phyloP scores from a whole-genome alignment of 2,888 invertebrate genomes.

The Elegia similella region DNA sequence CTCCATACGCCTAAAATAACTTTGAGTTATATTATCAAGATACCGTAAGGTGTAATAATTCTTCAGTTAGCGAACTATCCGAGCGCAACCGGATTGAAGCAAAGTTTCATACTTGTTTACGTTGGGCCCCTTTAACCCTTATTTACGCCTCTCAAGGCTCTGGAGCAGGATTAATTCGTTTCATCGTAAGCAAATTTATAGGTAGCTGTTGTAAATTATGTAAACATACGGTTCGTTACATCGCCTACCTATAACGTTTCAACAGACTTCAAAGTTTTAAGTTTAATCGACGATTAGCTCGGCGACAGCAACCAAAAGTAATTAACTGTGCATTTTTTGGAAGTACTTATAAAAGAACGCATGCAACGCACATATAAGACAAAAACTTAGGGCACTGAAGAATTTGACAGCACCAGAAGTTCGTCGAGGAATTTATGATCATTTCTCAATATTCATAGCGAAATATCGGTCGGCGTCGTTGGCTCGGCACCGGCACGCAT shows the following conservation, averaged over 20 bases:
- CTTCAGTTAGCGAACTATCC: conserved; percentile 28
- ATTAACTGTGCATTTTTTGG: not conserved
- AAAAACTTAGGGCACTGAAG: conserved; percentile 38
- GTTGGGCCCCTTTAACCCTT: conserved; percentile 36
- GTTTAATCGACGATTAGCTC: not conserved
- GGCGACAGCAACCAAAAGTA: not conserved
- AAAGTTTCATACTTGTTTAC: conserved; percentile 31
- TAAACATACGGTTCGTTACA: conserved; percentile 1
- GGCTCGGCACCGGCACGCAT: conserved; percentile 45
- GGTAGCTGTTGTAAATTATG: conserved; percentile 6
- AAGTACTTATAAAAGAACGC: not conserved
- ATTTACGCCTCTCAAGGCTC: conserved; percentile 34
- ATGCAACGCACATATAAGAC: conserved; percentile 19
- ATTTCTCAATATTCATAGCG: conserved; percentile 72
- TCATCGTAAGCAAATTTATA: conserved; percentile 23
- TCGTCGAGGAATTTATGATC: conserved; percentile 59
- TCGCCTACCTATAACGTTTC: not conserved
- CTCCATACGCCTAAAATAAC: conserved; percentile 19
- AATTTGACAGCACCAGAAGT: conserved; percentile 47
- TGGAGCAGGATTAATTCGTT: conserved; percentile 31
- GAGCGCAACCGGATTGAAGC: conserved; percentile 25
- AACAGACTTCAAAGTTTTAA: not conserved
- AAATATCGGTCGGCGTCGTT: conserved; percentile 42
- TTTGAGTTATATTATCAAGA: conserved; percentile 26
- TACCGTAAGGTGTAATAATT: conserved; percentile 31